Conservation (phyloP, 2,888 invertebrate species). For the Drosophila acutilabella region DNA sequence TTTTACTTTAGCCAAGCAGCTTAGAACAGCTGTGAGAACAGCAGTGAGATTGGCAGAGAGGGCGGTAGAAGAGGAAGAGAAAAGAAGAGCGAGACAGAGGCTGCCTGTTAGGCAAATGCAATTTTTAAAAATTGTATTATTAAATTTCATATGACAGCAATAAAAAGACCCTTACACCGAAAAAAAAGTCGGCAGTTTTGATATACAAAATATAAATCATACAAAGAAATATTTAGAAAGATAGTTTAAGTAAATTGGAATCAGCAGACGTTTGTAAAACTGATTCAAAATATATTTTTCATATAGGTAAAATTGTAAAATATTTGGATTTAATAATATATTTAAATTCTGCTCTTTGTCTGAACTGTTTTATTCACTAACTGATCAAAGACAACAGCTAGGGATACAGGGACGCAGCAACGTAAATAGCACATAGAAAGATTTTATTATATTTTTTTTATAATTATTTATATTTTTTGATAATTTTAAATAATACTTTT, state of each 20-base stretch:
- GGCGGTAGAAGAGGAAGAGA: background rate
- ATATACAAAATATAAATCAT: background rate
- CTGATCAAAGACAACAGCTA: too few species aligned
- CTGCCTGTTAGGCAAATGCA: conserved; percentile 1
- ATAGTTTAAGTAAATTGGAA: background rate
- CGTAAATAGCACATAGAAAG: too few species aligned
- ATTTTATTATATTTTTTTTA: too few species aligned
- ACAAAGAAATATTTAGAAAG: background rate
- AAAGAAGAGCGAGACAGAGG: too few species aligned
- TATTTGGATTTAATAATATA: too few species aligned
- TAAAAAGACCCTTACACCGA: background rate
- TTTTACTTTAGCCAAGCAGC: background rate
- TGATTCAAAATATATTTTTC: too few species aligned
- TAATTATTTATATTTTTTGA: too few species aligned
- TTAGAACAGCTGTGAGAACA: background rate
- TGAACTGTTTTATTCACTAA: too few species aligned
- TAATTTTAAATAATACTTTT: too few species aligned
- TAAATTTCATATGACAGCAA: background rate
- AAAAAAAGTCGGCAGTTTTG: background rate
- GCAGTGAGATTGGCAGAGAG: background rate
- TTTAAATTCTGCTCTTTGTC: background rate
- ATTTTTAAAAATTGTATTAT: background rate
- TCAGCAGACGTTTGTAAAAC: background rate
- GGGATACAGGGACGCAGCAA: too few species aligned
- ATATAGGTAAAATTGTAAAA: too few species aligned